Evolutionary conservation across 37 sponge, comb jelly and placozoan genomes (phyloP), one percentile per base, ranked within the genome.

Genomic region (Spongilla lacustris): DNA sequence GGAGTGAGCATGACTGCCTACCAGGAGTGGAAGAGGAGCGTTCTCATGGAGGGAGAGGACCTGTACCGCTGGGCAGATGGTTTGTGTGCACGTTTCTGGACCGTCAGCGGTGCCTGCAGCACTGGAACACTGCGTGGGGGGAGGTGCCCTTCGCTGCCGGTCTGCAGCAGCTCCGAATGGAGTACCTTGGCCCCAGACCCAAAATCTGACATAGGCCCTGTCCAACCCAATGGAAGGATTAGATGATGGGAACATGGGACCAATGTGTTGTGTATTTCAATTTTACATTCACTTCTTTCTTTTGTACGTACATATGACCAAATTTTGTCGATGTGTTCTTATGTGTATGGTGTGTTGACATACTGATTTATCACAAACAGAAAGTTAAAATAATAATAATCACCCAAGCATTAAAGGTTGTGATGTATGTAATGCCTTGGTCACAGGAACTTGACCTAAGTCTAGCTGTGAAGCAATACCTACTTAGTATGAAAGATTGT

Each of bases 121-220:
- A 66, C 67, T n/a, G 25, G 34, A 13, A 76, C 9, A 2, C 26
- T 69, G 12, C 70, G 5, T 21, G 46, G 68, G 50, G 67, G 29
- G 10, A 19, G 29, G 38, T 88, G 87, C 29, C 23, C 81, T 0
- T 69, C 46, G 21, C 13, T 95, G 12, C 22, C 71, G 9, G 50
- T 74, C 19, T 95, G 95, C 73, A 34, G n/a, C 19, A 50, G 82
- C 30, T 80, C 74, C 26, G 23, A 67, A 21, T 95, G 95, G 95
- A 95, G 95, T 58, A 85, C 93, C 28, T 86, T 92, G 6, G 89
- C 81, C 19, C 92, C 92, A 13, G 95, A 95, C 68, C 80, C 85
- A 0, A 95, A 95, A 82, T 88, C 95, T 12, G 95, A 95, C 69
- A 58, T 95, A 24, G 82, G 81, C 26, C 67, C 81, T 30, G 73